Evolutionary conservation across 2,888 invertebrate genomes (phyloP), one percentile per base, ranked within the genome.

Genomic region (Agriopis aurantiaria): DNA sequence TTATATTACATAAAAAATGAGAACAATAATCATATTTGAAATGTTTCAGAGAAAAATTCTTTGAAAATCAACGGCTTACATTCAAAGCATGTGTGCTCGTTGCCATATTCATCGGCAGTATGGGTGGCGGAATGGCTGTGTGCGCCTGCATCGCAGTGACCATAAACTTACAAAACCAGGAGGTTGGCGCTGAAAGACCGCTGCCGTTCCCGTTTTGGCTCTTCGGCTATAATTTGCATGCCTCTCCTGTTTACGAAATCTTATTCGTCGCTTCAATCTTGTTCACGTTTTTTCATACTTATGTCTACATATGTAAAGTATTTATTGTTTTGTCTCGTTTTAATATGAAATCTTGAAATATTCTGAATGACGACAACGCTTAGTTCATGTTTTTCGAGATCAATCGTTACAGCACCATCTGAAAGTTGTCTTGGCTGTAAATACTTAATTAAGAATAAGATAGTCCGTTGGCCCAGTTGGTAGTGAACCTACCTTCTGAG

Each of bases 231-330:
- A 64, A 75, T 52, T 52, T 71, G 8, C 9, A 45, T 0, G 60
- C 58, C 14, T 53, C 71, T 41, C 73, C 75, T 3, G 12, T 7
- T 0, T 71, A 66, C 46, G 71, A 73, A 59, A 33, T 68, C 6
- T 3, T 61, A 23, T 68, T 71, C 9, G 3, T 52, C 3, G 52
- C 58, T n/a, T 66, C 56, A 12, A 49, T 66, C 40, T 0, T 64
- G 0, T 69, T 68, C 52, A 53, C 64, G 4, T 9, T 58, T 14
- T 46, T 40, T 48, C 71, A 72, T 63, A 53, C 63, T 1, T 65
- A 46, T 17, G 11, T 59, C 7, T 68, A 69, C 41, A 63, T 65
- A 9, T 75, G 75, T 75, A 69, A 69, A 73, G 73, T 66, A 61
- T 55, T 12, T 12, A 33, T 23, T 8, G 11, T 11, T 33, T 52